A percentile compares a stretch with the other conserved stretches of the same genome.
Evolutionary conservation across 2,797 vertebrate species (phyloP).

Genomic region (Acanthiza pusilla): DNA sequence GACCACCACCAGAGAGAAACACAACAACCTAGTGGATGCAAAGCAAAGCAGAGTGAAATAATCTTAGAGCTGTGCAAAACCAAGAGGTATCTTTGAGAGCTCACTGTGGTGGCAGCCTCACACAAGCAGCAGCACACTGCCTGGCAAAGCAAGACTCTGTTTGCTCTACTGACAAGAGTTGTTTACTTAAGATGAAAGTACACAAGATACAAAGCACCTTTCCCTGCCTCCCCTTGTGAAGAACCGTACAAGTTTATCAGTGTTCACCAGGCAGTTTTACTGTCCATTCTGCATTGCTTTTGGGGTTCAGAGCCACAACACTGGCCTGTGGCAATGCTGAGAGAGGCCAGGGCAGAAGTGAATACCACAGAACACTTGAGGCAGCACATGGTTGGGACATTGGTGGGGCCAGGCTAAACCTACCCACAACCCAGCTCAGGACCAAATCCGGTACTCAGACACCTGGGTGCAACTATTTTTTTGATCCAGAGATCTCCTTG

Average conservation of each 20-base stretch:
- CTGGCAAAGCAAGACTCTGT: neutral
- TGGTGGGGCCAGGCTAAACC: neutral
- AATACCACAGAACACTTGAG: neutral
- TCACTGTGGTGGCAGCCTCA: neutral
- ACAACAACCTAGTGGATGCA: conserved; percentile 69
- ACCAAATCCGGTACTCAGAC: neutral
- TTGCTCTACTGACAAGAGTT: neutral
- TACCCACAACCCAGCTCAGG: neutral
- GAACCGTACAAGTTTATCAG: neutral
- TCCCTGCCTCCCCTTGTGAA: neutral
- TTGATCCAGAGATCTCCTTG: neutral
- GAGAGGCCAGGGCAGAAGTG: neutral
- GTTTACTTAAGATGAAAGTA: neutral
- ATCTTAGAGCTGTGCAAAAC: neutral
- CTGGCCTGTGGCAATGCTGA: neutral
- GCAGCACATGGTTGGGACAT: rapidly evolving
- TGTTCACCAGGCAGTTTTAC: neutral
- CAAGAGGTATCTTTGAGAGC: neutral
- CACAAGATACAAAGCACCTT: neutral
- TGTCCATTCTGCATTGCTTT: neutral
- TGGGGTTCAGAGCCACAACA: neutral
- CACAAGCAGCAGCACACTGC: neutral
- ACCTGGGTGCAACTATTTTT: neutral
- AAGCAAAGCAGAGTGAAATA: conserved; percentile 29
- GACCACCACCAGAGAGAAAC: conserved; percentile 75